Percentiles rank a stretch among this genome's conserved stretches.
Conservation (phyloP, 2,113 vertebrate genomes). For the Cololabis saira region DNA sequence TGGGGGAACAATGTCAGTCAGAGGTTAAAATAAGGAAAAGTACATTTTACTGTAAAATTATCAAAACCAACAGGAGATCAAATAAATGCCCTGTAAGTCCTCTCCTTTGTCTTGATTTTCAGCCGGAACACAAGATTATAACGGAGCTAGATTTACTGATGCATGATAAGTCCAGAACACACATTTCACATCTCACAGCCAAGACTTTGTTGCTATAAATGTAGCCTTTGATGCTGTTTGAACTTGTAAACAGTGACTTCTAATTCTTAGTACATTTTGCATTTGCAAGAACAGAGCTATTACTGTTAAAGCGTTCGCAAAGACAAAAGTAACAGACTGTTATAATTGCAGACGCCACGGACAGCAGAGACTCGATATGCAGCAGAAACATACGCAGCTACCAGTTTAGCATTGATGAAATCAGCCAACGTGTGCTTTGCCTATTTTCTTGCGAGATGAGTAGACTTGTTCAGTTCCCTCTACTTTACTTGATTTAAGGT, state of each 20-base stretch:
- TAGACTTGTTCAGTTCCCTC: constrained; percentile 21
- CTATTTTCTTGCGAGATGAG: constrained; percentile 1
- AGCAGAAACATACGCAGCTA: constrained; percentile 44
- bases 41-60: constrained; percentile 20
- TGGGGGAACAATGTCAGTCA: constrained; percentile 26
- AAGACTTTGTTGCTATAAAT: constrained; percentile 31
- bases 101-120: constrained; percentile 18
- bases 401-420: constrained; percentile 14
- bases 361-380: constrained; percentile 42
- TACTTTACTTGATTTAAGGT: constrained; percentile 11
- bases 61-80: constrained; percentile 30
- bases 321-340: constrained; percentile 25
- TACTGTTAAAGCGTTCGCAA: constrained; percentile 1
- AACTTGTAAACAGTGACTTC: constrained; percentile 29
- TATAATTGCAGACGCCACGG: constrained; percentile 18
- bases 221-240: constrained; percentile 38
- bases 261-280: constrained; percentile 15
- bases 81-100: constrained; percentile 33
- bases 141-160: constrained; percentile 17
- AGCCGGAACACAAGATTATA: constrained; percentile 28
- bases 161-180: constrained; percentile 24
- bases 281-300: constrained; percentile 28
- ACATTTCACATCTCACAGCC: constrained; percentile 13
- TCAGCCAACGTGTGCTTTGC: constrained; percentile 22
- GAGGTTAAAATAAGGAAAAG: constrained; percentile 20